These are phyloP conservation scores for Netelia melanura DNA, from an alignment of 2,888 invertebrate species.

Conservation along the genomic window DNA sequence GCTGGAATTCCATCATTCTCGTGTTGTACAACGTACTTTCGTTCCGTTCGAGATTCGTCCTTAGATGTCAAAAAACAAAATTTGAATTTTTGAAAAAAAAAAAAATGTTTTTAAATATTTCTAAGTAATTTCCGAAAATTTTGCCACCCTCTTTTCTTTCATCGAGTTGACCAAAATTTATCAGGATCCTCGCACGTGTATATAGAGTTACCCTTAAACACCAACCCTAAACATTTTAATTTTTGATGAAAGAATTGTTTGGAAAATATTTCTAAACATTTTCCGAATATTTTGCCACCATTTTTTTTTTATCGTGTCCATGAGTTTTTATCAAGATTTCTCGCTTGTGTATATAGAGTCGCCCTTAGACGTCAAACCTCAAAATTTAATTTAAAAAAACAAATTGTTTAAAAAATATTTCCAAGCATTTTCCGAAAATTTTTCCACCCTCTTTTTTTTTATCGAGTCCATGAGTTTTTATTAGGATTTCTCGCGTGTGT, in stretches of 20 bases:
- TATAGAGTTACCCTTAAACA: background rate
- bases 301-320: background rate
- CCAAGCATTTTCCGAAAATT: too few relatives aligned
- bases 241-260: background rate
- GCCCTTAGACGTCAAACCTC: background rate
- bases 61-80: background rate
- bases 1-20: background rate
- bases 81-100: background rate
- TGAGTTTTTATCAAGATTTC: too few relatives aligned
- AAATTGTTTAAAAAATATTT: background rate
- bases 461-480: slow-evolving; percentile 3
- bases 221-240: background rate
- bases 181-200: background rate
- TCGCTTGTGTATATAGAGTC: background rate
- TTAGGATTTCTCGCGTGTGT: background rate
- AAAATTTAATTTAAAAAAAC: background rate
- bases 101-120: background rate
- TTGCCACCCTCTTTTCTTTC: background rate
- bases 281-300: background rate
- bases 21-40: background rate
- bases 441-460: slow-evolving; percentile 2
- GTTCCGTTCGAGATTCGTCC: too few relatives aligned
- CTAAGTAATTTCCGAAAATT: too few relatives aligned
- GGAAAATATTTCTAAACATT: background rate
- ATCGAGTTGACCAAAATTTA: slow-evolving; percentile 7